phyloP scores from a whole-genome alignment of 1,140 invertebrate species.

The Dendroctonus valens region DNA sequence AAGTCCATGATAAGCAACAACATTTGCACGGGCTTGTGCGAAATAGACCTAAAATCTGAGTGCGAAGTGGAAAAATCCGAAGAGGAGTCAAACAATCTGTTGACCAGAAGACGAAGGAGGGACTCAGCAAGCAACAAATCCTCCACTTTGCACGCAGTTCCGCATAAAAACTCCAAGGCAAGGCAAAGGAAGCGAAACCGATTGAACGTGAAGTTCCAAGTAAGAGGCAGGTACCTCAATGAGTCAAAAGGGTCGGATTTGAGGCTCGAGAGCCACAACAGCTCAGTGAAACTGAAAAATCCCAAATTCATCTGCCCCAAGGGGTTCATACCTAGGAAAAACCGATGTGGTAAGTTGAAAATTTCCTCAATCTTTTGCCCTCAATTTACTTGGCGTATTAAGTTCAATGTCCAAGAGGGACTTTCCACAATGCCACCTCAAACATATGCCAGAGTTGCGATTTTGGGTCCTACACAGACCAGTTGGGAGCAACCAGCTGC shows the following conservation, averaged over 20 bases:
- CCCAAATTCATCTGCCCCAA: slow-evolving; percentile 39
- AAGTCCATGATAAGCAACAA: slow-evolving; percentile 32
- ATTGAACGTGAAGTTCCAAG: slow-evolving; percentile 42
- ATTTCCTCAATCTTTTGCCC: not conserved
- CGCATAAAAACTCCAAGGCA: not conserved
- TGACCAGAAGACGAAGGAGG: slow-evolving; percentile 26
- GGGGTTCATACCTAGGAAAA: slow-evolving; percentile 44
- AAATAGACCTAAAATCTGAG: slow-evolving; percentile 43
- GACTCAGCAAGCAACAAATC: slow-evolving; percentile 16
- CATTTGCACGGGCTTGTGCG: slow-evolving; percentile 38
- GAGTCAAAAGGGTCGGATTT: slow-evolving; percentile 13
- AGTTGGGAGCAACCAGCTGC: slow-evolving; percentile 58
- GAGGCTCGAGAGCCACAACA: slow-evolving; percentile 28
- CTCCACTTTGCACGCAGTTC: not conserved
- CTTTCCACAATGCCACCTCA: slow-evolving; percentile 60
- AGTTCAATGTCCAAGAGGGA: slow-evolving; percentile 66
- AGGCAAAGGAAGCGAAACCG: slow-evolving; percentile 20
- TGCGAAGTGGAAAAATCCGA: slow-evolving; percentile 44
- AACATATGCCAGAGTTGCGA: slow-evolving; percentile 59
- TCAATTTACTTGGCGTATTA: slow-evolving; percentile 14
- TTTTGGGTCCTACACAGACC: slow-evolving; percentile 62
- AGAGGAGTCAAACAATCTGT: slow-evolving; percentile 41
- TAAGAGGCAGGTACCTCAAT: slow-evolving; percentile 33
- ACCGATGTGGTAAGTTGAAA: slow-evolving; percentile 44
- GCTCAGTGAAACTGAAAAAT: slow-evolving; percentile 34